phyloP scores from a whole-genome alignment of 2,113 vertebrate genomes.

The Sapajus apella region DNA sequence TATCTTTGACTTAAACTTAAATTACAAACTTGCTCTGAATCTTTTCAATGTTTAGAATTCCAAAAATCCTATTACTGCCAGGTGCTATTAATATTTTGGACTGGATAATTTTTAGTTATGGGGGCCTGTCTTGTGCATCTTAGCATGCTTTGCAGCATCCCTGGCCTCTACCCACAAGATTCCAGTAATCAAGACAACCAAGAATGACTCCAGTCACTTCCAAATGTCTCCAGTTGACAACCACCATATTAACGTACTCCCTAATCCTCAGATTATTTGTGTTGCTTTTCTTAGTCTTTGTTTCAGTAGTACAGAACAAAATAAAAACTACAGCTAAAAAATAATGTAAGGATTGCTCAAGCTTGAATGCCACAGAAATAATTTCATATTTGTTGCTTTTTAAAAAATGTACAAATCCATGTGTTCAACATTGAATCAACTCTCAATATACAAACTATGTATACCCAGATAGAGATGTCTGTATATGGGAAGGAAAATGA shows the following conservation, averaged over 20 bases:
- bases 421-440: neutral
- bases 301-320: neutral
- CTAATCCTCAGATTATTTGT: neutral
- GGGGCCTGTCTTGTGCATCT: neutral
- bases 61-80: neutral
- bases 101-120: neutral
- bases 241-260: neutral
- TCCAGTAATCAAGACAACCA: neutral
- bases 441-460: neutral
- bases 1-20: neutral
- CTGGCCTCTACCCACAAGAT: neutral
- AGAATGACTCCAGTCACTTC: neutral
- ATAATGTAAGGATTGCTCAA: neutral
- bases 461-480: neutral
- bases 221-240: neutral
- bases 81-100: neutral
- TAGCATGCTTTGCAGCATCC: neutral
- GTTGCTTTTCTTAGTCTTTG: neutral
- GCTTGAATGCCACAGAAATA: neutral
- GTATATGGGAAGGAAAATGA: neutral
- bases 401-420: neutral
- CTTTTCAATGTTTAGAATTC: slow-evolving; percentile 28
- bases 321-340: slow-evolving; percentile 22
- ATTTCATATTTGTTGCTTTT: neutral
- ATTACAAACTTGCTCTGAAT: slow-evolving; percentile 12